Base-by-base conservation (phyloP, 1,140 invertebrate genomes). In the Lucilia sericata region DNA sequence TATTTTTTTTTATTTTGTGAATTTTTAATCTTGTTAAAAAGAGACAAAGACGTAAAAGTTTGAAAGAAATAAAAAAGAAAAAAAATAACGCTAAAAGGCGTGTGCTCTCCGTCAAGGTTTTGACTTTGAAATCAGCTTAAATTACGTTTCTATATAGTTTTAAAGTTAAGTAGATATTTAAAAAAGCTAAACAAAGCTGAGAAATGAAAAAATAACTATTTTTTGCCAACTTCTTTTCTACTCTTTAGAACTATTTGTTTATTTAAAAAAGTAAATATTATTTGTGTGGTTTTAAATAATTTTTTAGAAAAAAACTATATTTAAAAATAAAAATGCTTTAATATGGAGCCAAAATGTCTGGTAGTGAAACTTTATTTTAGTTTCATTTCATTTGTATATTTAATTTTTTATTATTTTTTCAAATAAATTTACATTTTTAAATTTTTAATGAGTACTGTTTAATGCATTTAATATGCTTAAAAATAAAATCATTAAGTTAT, bases 81-180 rank as follows among this genome's bases (percentile, higher is more conserved):
- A 74, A 74, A 21, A 30, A 30, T 30, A 51, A n/a, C 13, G 19
- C 36, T 65, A 82, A 84, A 84, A 84, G 83, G 78, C 83, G 83
- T 82, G 60, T 84, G 83, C 83, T 82, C 34, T 65, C 42, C 65
- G 83, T 84, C 83, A 84, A 84, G 83, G 83, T 70, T 84, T 84
- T 82, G 83, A 81, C 83, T 84, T 84, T 84, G 83, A 84, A 84
- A 82, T 81, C 34, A 82, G 78, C 83, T 84, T 84, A 84, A 84
- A 70, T 34, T 78, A 78, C 17, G 83, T 47, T 74, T 84, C 75
- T 70, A 80, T 42, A 8, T 42, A 42, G 42, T 10, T 42, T 8
- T 10, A 3, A 42, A 42, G 42, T 5, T 42, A 42, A 42, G 10
- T 42, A 42, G 5, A 42, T 42, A 42, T 10, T 42, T 42, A 42